Base-by-base conservation (phyloP, 30 jellyfish, hydroid and myxozoan genomes). In the Cassiopea andromeda region DNA sequence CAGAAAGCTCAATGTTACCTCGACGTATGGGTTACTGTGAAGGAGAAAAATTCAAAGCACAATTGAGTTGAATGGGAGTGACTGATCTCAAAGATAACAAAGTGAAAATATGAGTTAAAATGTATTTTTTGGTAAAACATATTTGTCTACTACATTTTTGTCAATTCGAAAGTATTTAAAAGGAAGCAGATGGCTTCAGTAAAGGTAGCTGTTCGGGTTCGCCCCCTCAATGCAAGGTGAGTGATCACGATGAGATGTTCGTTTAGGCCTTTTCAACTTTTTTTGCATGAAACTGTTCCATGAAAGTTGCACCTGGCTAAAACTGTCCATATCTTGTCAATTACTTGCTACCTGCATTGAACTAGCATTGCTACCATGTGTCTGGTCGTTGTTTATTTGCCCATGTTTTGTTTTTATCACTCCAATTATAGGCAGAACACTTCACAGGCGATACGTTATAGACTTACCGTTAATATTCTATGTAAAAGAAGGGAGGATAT, bases 191-290 rank as follows among this genome's bases (percentile, higher is more conserved):
- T 96, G 99, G 98, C 99, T 7, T 96, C 99, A 0, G 98, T 96
- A 44, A 96, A 96, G 78, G 99, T 96, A 17, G 99, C 99, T 48
- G 99, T 96, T 7, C 96, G 99, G 44, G 99, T 96, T 9, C 97
- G 99, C 5, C 99, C 99, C 38, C 83, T 89, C 75, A 96, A 96
- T 80, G 60, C 96, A 73, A 87, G 99, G 99, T 96, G 88, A 57
- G 73, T 89, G 5, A 44, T 17, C 13, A 80, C 9, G 13, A 48
- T 12, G 18, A 48, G 8, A 5, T 5, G 27, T 16, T 17, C 27
- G 73, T 13, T 75, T 18, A 45, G 17, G 43, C 46, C 64, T 4
- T 58, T 38, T 7, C 14, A 58, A 46, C 46, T 75, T 72, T 45
- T 75, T 73, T 45, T 15, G 64, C 44, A 50, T 14, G 18, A 44